phyloP scores from a whole-genome alignment of 2,113 vertebrate genomes.

The Abramis brama region DNA sequence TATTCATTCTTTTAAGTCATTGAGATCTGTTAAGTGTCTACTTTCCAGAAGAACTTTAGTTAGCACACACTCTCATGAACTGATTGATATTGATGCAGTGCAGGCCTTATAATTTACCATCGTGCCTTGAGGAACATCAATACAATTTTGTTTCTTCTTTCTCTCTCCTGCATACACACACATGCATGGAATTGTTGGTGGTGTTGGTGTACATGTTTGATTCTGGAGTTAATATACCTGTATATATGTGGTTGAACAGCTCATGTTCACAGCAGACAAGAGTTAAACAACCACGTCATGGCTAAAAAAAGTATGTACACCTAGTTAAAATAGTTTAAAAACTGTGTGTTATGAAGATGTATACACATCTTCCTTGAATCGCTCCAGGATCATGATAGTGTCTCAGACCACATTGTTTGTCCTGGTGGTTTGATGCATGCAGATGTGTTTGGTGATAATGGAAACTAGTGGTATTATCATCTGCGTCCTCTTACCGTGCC shows the following conservation, averaged over 20 bases:
- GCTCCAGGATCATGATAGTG: constrained; percentile 56
- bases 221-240: constrained; percentile 36
- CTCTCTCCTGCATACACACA: not conserved
- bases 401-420: constrained; percentile 50
- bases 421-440: constrained; percentile 19
- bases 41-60: not conserved
- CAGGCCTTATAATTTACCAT: constrained; percentile 61
- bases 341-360: not conserved
- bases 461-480: constrained; percentile 6
- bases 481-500: constrained; percentile 40
- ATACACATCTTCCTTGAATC: not conserved
- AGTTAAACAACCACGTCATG: not conserved
- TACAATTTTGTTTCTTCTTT: not conserved
- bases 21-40: not conserved
- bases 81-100: constrained; percentile 57
- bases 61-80: not conserved
- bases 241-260: not conserved
- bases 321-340: not conserved
- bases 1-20: not conserved
- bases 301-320: not conserved
- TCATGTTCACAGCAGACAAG: not conserved
- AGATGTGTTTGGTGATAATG: not conserved
- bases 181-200: constrained; percentile 21
- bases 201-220: constrained; percentile 30
- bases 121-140: constrained; percentile 20